Conservation (phyloP, 2,888 invertebrate genomes). For the Quadroppia sp. region DNA sequence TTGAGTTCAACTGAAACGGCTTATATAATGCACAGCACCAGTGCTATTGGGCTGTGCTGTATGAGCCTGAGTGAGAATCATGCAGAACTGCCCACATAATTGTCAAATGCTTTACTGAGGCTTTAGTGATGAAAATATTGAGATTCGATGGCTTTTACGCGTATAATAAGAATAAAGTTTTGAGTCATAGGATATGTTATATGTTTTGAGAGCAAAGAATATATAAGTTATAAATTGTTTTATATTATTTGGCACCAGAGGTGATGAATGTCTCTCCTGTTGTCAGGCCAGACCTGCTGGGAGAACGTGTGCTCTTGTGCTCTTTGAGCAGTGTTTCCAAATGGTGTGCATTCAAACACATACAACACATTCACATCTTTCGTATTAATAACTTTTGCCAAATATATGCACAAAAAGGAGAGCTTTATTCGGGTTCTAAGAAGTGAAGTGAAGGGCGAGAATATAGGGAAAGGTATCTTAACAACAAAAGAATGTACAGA, state of each 20-base stretch:
- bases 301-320: conserved; percentile 10
- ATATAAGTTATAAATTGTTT: conserved; percentile 30
- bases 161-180: no score
- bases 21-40: no score
- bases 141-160: not conserved
- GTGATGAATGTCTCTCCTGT: conserved; percentile 9
- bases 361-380: conserved; percentile 13
- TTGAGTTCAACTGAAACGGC: not conserved
- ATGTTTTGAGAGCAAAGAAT: not conserved
- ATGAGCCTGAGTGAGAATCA: not conserved
- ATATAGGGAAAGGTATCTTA: not conserved
- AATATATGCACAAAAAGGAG: conserved; percentile 18
- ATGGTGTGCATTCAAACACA: not conserved
- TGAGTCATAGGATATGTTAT: not conserved
- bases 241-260: conserved; percentile 22
- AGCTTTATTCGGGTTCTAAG: conserved; percentile 9
- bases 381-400: conserved; percentile 22
- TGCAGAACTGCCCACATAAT: conserved; percentile 7
- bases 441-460: not conserved
- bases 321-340: not conserved
- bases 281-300: conserved; percentile 14
- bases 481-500: conserved; percentile 25
- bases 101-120: not conserved
- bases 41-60: no score
- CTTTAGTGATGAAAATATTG: conserved; percentile 1